Evolutionary conservation across 2,113 vertebrate species (phyloP), one percentile per base, ranked within the genome.

Genomic region (Ictalurus punctatus): DNA sequence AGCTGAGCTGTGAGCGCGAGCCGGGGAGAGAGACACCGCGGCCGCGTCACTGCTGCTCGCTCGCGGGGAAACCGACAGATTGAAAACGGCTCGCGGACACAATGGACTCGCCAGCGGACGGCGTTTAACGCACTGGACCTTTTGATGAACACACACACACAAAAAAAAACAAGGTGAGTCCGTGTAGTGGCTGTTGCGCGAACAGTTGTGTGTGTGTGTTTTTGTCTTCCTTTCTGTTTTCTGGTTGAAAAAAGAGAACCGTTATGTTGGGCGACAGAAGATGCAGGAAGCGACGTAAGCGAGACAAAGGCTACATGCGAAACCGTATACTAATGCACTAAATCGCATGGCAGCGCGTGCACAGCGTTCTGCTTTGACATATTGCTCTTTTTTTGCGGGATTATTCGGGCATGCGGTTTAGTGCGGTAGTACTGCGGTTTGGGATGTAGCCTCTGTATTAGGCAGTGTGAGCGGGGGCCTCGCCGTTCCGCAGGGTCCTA

Each of bases 31-130:
- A 90, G 87, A 89, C 92, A 87, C 83, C 87, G 88, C 76, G 87
- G 90, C 90, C 89, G 90, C 90, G 90, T 89, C 86, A 89, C 86
- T 91, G 81, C 88, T 91, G 83, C 71, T 81, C 79, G 86, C 83
- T 86, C 84, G 89, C 90, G 92, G 93, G 93, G 93, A 92, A 94
- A 92, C 91, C 93, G 88, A 92, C 91, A 89, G 89, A 90, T 91
- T 92, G 92, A 94, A 94, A 87, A 84, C 27, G 63, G 34, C 14
- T 16, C 80, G 90, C 88, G 88, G 87, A 92, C 92, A 92, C 92
- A 91, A 91, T 92, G 91, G 88, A 87, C 88, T 83, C 83, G 83
- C 58, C 54, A 91, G 67, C 54, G 73, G 61, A 88, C 82, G 69
- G 76, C 84, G n/a, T 84, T 79, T 91, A 84, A 89, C 83, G 59